Percentiles rank a stretch among this genome's conserved stretches.
phyloP scores from a whole-genome alignment of 2,113 vertebrate species.

The Natator depressus region DNA sequence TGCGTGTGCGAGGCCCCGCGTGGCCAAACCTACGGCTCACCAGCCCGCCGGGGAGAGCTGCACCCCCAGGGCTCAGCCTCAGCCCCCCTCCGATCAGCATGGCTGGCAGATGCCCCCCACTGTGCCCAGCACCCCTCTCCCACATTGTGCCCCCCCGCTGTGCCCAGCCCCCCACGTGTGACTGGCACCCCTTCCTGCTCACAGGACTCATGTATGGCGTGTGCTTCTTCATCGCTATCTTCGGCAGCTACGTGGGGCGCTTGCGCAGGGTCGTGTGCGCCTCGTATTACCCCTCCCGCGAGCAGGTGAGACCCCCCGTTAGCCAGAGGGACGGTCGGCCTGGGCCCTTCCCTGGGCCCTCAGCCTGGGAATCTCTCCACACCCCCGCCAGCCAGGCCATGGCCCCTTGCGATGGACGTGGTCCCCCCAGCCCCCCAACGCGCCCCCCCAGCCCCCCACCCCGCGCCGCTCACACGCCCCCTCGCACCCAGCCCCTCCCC shows the following conservation, averaged over 20 bases:
- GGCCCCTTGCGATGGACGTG: too few species aligned
- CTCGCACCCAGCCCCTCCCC: neutral
- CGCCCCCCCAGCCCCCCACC: too few species aligned
- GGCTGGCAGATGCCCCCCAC: too few species aligned
- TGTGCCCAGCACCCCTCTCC: too few species aligned
- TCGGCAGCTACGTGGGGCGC: conserved; percentile 78
- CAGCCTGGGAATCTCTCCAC: rapidly evolving
- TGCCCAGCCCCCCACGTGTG: rapidly evolving
- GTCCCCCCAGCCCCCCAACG: rapidly evolving
- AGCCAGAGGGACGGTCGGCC: neutral
- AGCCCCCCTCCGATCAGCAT: neutral
- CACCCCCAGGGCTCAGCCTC: neutral
- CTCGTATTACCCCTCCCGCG: conserved; percentile 80
- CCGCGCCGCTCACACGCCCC: too few species aligned
- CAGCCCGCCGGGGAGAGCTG: neutral
- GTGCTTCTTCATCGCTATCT: conserved; percentile 78
- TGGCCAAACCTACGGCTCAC: neutral
- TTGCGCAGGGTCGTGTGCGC: conserved; percentile 83
- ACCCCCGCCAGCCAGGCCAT: rapidly evolving
- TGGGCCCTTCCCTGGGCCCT: neutral
- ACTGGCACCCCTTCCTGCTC: rapidly evolving
- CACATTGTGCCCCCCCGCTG: too few species aligned
- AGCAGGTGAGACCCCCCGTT: conserved; percentile 75
- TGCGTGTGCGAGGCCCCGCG: neutral
- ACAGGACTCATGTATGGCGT: conserved; percentile 85